Percentiles rank a stretch among this genome's conserved stretches.
Evolutionary conservation across 2,888 invertebrate species (phyloP).

Genomic region (Celastrina argiolus): DNA sequence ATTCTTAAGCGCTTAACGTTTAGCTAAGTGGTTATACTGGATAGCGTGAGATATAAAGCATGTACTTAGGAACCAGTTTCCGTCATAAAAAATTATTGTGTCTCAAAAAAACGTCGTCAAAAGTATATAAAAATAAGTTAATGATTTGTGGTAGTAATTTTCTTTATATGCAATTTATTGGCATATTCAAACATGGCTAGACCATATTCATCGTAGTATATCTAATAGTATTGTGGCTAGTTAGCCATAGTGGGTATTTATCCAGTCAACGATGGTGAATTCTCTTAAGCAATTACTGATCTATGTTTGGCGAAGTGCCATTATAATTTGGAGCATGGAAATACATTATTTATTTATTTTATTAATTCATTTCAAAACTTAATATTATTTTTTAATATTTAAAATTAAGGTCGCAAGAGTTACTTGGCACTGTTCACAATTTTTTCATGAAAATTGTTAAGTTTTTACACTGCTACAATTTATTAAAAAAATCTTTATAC

Average conservation of each 20-base stretch:
- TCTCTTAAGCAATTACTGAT: background rate
- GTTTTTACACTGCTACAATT: background rate
- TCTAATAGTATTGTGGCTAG: background rate
- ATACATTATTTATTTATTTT: background rate
- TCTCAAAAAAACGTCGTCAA: no score
- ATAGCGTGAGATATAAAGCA: background rate
- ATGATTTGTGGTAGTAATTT: no score
- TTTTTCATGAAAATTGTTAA: background rate
- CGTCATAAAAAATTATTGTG: no score
- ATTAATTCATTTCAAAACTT: background rate
- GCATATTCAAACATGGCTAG: no score
- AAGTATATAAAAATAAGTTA: no score
- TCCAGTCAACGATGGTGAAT: background rate
- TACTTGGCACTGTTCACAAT: background rate
- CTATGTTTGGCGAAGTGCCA: background rate
- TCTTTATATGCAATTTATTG: no score
- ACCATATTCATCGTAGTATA: no score
- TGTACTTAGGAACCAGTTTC: background rate
- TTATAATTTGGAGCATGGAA: background rate
- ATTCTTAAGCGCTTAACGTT: conserved; percentile 5
- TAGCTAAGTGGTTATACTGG: background rate
- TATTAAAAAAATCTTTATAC: no score
- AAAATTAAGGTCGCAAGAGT: background rate
- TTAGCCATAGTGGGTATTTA: background rate
- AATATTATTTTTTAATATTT: background rate